phyloP scores from a whole-genome alignment of 2,113 vertebrate genomes.

The Xiphophorus maculatus region DNA sequence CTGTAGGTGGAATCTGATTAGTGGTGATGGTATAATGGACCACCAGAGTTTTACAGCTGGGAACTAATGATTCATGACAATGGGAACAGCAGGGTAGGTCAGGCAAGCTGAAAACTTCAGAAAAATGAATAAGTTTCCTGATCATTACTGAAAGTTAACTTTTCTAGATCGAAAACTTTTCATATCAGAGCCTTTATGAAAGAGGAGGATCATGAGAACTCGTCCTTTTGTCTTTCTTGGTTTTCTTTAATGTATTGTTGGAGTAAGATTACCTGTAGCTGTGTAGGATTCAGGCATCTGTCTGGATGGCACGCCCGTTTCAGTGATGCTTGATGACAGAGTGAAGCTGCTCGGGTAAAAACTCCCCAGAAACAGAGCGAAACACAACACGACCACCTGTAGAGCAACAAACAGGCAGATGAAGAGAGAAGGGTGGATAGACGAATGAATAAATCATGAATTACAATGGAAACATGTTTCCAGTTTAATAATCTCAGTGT shows the following conservation, averaged over 20 bases:
- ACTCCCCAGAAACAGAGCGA: slow-evolving; percentile 90
- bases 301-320: slow-evolving; percentile 82
- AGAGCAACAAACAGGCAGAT: background rate
- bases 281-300: slow-evolving; percentile 88
- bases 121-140: background rate
- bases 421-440: background rate
- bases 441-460: slow-evolving; percentile 35
- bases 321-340: slow-evolving; percentile 85
- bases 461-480: slow-evolving; percentile 52
- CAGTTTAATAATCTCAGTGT: slow-evolving; percentile 49
- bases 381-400: slow-evolving; percentile 93
- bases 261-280: slow-evolving; percentile 80
- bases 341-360: slow-evolving; percentile 86
- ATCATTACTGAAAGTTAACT: background rate
- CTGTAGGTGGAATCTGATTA: slow-evolving; percentile 64
- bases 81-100: slow-evolving; percentile 23
- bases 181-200: too few species aligned
- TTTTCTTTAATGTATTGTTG: background rate
- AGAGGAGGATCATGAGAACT: too few species aligned
- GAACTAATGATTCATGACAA: slow-evolving; percentile 45
- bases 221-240: background rate
- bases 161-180: too few species aligned
- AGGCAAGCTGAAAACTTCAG: background rate
- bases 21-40: slow-evolving; percentile 33
- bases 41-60: slow-evolving; percentile 25